phyloP scores from a whole-genome alignment of 2,888 invertebrate genomes.

The Drosophila nigricruria region DNA sequence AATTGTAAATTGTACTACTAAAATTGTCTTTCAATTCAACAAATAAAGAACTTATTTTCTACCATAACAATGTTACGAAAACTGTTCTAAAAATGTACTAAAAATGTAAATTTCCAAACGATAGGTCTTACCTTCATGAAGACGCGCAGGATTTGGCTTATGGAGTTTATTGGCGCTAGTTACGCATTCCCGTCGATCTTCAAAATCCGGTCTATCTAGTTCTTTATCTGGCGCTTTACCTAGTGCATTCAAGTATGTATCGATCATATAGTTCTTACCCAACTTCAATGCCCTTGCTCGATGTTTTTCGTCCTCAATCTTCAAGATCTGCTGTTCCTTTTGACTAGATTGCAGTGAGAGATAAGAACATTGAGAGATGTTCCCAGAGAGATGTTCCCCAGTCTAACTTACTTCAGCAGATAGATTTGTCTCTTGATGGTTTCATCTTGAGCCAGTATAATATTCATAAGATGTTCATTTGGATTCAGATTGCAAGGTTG shows the following conservation, averaged over 20 bases:
- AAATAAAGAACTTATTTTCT: too few relatives aligned
- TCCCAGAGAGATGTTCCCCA: not conserved
- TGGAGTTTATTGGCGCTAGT: not conserved
- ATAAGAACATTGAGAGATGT: not conserved
- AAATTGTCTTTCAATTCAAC: too few relatives aligned
- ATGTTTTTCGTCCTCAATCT: conserved; percentile 92
- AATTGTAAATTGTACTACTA: too few relatives aligned
- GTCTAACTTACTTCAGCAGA: conserved; percentile 80
- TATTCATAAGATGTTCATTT: conserved; percentile 86
- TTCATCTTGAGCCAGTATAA: conserved; percentile 87
- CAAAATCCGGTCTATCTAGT: not conserved
- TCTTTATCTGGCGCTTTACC: conserved; percentile 78
- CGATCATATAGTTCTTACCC: conserved; percentile 92
- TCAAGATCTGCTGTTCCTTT: conserved; percentile 92
- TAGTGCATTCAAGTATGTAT: conserved; percentile 90
- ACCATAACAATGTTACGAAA: too few relatives aligned
- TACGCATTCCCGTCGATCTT: conserved; percentile 11
- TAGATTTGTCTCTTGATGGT: conserved; percentile 86
- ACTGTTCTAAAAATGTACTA: not conserved
- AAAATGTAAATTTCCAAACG: not conserved
- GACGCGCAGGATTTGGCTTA: not conserved
- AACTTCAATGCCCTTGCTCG: conserved; percentile 90
- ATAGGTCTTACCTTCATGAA: conserved; percentile 15
- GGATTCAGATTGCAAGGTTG: conserved; percentile 60
- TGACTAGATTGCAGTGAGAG: conserved; percentile 85